Evolutionary conservation across 2,113 vertebrate species (phyloP).

Genomic region (Platycercus adscitus): DNA sequence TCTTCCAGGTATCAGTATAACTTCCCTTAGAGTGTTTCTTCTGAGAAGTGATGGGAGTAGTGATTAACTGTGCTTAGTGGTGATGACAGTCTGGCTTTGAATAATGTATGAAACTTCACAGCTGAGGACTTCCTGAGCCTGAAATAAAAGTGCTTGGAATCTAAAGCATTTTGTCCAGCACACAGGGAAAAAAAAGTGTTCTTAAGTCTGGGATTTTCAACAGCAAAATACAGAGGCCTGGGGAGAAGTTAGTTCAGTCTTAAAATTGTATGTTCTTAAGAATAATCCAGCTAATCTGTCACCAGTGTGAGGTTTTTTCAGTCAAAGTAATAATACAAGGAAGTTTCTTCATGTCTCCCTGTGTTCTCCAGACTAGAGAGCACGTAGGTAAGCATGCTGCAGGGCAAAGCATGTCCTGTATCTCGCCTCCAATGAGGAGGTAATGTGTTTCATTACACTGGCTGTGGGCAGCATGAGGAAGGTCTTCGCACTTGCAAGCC

Average conservation of each 20-base stretch:
- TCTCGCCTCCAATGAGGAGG: background rate
- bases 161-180: background rate
- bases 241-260: background rate
- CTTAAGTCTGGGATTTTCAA: background rate
- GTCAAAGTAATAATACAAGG: background rate
- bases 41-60: background rate
- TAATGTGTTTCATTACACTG: background rate
- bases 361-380: background rate
- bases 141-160: conserved; percentile 3
- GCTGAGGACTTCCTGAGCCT: background rate
- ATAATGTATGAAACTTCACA: background rate
- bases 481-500: background rate
- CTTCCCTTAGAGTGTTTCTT: background rate
- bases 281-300: background rate
- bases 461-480: background rate
- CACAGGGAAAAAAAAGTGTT: background rate
- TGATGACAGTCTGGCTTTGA: conserved; percentile 26
- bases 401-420: background rate
- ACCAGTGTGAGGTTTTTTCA: background rate
- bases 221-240: background rate
- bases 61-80: conserved; percentile 3
- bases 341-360: background rate
- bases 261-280: background rate
- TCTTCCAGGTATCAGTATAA: background rate
- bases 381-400: background rate